Evolutionary conservation across 2,797 vertebrate genomes (phyloP).

Genomic region (Odontamblyopus rebecca): DNA sequence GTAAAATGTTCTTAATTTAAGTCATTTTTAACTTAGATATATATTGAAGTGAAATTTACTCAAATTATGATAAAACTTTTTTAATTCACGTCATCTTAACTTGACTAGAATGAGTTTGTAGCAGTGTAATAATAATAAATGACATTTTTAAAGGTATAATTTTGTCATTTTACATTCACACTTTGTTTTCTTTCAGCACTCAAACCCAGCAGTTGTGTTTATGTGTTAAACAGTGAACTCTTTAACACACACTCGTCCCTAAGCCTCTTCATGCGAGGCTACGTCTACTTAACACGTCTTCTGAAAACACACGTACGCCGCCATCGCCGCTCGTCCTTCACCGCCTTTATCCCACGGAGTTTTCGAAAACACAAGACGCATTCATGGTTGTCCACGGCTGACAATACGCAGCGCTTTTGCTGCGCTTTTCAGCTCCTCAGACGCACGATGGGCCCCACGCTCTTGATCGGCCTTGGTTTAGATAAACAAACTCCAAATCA

Average conservation of each 20-base stretch:
- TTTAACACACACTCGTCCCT: constrained; percentile 2
- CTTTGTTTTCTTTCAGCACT: neutral
- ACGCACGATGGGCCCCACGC: neutral
- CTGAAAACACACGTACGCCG: neutral
- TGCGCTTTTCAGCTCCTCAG: constrained; percentile 7
- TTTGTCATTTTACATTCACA: neutral
- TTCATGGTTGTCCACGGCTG: neutral
- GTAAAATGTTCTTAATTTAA: no score
- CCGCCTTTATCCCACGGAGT: neutral
- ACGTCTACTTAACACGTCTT: neutral
- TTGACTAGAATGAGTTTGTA: no score
- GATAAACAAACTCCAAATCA: constrained; percentile 7
- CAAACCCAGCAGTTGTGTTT: no score
- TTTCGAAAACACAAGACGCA: constrained; percentile 13
- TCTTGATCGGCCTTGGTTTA: constrained; percentile 6
- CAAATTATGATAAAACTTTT: no score
- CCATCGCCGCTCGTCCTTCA: neutral
- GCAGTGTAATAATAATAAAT: no score
- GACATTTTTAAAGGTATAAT: no score
- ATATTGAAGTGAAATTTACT: no score
- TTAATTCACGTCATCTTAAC: no score
- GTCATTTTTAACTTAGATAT: no score
- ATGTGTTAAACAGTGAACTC: constrained; percentile 15
- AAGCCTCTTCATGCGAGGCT: neutral
- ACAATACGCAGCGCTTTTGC: constrained; percentile 13